Evolutionary conservation across 1,140 invertebrate genomes (phyloP), one percentile per base, ranked within the genome.

Genomic region (Archivesica marissinica): DNA sequence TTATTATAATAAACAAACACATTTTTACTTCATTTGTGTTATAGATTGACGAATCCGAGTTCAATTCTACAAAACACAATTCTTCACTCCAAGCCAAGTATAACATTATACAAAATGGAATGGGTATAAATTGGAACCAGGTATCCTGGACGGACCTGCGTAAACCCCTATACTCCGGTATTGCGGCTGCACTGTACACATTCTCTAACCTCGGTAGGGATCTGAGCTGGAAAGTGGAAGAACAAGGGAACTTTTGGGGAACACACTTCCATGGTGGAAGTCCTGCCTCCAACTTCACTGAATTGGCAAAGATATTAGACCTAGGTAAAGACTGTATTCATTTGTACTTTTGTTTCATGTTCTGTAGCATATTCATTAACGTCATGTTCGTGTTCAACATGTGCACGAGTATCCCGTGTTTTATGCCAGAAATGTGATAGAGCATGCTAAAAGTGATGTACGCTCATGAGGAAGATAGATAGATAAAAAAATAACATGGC

Each of bases 151-250:
- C 23, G 13, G 91, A 92, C 59, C 83, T 92, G 1, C 33, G 80
- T 11, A 92, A 89, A 74, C 92, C 92, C 4, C 76, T 93, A 15
- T 90, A 90, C 72, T 92, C 91, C 13, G 92, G 89, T 0, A 87
- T 93, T 4, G 91, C 90, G 13, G 91, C 91, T 11, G 76, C 90
- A 15, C 88, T 93, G 0, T 92, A 87, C 41, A 85, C 86, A 0
- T 81, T 81, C 23, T 30, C 80, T 28, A 50, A 9, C 2, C 39
- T 13, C 3, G 61, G 72, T 13, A 47, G 68, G 20, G 64, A 52
- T 1, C 70, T 88, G 0, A 70, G 74, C 28, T 87, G 89, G 87
- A 77, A 85, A 47, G 39, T 76, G 13, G 87, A 88, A 39, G 77
- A 88, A 44, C 89, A 90, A 52, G 89, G 75, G 2, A 61, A 84